These are phyloP conservation scores for Ochropacha duplaris DNA, from an alignment of 2,888 invertebrate genomes.

Conservation along the genomic window DNA sequence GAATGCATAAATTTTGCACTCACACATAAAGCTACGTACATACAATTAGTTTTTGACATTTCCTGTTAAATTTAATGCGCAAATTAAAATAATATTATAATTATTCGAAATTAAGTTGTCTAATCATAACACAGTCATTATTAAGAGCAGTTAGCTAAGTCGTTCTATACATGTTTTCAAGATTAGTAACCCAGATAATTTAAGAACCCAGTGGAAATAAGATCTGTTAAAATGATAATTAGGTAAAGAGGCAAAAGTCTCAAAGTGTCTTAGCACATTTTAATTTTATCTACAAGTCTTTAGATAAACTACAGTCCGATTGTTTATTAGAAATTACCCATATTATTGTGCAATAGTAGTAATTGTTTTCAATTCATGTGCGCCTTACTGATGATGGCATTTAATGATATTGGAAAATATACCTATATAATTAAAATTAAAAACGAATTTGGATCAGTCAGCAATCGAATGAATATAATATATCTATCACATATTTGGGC, in stretches of 20 bases:
- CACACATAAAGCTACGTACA: neutral
- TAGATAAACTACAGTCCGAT: neutral
- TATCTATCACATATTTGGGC: neutral
- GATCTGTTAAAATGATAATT: neutral
- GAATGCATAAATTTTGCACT: neutral
- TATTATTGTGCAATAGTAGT: neutral
- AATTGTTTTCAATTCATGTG: neutral
- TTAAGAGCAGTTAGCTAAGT: neutral
- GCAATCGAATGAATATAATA: neutral
- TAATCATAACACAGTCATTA: neutral
- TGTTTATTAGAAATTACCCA: neutral
- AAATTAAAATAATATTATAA: neutral
- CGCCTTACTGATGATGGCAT: neutral
- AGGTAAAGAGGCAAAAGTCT: neutral
- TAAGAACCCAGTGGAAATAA: conserved; percentile 1
- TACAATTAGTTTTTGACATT: neutral
- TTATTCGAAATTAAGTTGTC: neutral
- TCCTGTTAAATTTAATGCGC: neutral
- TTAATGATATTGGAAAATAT: neutral
- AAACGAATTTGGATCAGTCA: neutral
- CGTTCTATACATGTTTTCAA: neutral
- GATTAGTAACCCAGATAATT: neutral
- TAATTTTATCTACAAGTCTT: neutral
- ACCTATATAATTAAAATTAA: too few relatives aligned
- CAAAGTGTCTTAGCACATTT: conserved; percentile 3